phyloP scores from a whole-genome alignment of 2,113 vertebrate species.

The Dicaeum eximium region DNA sequence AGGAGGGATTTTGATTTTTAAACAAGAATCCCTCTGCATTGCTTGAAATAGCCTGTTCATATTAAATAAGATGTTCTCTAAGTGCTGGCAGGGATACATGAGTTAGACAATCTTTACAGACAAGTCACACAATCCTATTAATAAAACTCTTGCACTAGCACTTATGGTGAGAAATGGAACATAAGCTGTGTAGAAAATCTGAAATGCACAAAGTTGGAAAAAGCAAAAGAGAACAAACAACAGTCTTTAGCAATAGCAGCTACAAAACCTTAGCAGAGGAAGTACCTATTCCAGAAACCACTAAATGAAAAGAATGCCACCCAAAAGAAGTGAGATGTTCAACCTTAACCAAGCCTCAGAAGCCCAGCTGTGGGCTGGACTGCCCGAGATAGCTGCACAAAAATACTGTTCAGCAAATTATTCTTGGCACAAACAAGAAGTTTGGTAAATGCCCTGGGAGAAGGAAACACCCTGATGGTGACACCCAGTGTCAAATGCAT shows the following conservation, averaged over 20 bases:
- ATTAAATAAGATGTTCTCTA: neutral
- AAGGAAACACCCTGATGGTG: conserved; percentile 62
- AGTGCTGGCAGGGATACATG: neutral
- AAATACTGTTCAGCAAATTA: conserved; percentile 65
- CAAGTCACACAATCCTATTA: neutral
- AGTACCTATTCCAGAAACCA: neutral
- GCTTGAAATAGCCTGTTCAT: neutral
- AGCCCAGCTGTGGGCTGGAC: neutral
- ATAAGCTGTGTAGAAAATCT: neutral
- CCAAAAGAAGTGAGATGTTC: neutral
- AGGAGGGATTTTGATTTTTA: neutral
- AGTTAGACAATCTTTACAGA: neutral
- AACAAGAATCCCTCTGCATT: neutral
- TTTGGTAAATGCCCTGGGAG: conserved; percentile 64
- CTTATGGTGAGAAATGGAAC: neutral
- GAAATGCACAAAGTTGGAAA: neutral
- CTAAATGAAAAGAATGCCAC: neutral
- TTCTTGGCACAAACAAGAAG: conserved; percentile 66
- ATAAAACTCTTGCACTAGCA: neutral
- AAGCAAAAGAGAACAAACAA: neutral
- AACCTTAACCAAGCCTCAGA: neutral
- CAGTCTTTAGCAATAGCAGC: neutral
- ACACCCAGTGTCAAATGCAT: conserved; percentile 55
- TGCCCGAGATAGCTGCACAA: conserved; percentile 15
- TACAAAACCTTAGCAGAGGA: neutral